These are phyloP conservation scores for Colletes gigas DNA, from an alignment of 1,140 invertebrate genomes.

Conservation along the genomic window DNA sequence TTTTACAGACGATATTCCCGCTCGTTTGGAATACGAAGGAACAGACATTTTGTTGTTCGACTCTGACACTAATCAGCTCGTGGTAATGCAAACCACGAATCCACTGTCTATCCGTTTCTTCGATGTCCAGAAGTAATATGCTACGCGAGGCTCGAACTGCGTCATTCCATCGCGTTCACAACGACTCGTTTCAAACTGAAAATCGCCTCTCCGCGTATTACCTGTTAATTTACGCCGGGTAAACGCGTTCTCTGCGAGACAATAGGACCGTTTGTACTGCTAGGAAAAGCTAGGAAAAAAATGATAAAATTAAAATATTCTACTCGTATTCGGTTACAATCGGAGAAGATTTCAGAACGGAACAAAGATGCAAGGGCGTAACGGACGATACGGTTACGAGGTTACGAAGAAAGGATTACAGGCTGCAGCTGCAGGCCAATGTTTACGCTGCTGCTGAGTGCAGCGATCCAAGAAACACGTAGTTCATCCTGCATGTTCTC, in stretches of 20 bases:
- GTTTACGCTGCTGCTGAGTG: conserved; percentile 63
- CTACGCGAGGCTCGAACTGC: conserved; percentile 19
- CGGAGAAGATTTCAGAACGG: not conserved
- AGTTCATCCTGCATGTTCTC: conserved; percentile 57
- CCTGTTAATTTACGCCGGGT: conserved; percentile 32
- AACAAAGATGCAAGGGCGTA: conserved; percentile 4
- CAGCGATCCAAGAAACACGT: conserved; percentile 66
- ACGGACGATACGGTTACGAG: conserved; percentile 37
- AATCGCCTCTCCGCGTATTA: conserved; percentile 30
- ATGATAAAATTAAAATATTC: no score
- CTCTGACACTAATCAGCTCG: conserved; percentile 19
- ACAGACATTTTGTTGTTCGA: conserved; percentile 1
- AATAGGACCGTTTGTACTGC: conserved; percentile 39
- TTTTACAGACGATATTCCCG: no score
- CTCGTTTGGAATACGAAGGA: not conserved
- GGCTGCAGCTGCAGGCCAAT: conserved; percentile 51
- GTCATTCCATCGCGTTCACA: conserved; percentile 1
- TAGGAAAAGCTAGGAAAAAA: no score
- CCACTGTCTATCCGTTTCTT: not conserved
- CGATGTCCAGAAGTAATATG: conserved; percentile 6
- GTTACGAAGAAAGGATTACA: conserved; percentile 55
- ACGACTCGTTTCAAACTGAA: not conserved
- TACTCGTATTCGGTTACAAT: no score
- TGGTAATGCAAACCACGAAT: conserved; percentile 36
- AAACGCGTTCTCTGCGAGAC: conserved; percentile 6